Evolutionary conservation across 2,797 vertebrate species (phyloP).

Genomic region (Takifugu ocellatus): DNA sequence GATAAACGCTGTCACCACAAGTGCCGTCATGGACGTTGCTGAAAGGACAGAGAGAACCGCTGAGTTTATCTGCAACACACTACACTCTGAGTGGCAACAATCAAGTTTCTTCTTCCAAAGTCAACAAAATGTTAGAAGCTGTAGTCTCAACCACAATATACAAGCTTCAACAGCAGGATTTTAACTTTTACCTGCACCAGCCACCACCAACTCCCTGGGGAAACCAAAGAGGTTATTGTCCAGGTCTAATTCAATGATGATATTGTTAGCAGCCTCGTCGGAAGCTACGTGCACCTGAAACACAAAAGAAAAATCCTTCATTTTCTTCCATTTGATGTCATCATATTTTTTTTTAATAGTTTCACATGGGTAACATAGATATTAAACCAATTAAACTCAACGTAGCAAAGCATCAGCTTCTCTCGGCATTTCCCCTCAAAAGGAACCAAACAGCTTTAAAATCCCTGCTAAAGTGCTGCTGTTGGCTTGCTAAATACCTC

Average conservation of each 20-base stretch:
- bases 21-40: conserved; percentile 95
- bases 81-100: not conserved
- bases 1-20: conserved; percentile 92
- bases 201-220: conserved; percentile 91
- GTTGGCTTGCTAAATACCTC: conserved; percentile 23
- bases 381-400: not conserved
- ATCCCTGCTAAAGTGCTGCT: conserved; percentile 1
- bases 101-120: no score
- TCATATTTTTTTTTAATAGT: not conserved
- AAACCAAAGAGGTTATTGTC: conserved; percentile 94
- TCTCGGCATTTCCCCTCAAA: not conserved
- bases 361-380: not conserved
- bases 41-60: conserved; percentile 7
- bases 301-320: not conserved
- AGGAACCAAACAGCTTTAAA: not conserved
- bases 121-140: no score
- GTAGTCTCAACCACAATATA: not conserved
- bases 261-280: conserved; percentile 81
- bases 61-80: conserved; percentile 6
- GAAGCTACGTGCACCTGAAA: conserved; percentile 84
- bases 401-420: not conserved
- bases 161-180: not conserved
- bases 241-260: conserved; percentile 88
- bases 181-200: conserved; percentile 83
- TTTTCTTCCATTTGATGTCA: not conserved